These are phyloP conservation scores for Leptinotarsa rubiginosa DNA, from an alignment of 2,888 invertebrate genomes.

Conservation along the genomic window DNA sequence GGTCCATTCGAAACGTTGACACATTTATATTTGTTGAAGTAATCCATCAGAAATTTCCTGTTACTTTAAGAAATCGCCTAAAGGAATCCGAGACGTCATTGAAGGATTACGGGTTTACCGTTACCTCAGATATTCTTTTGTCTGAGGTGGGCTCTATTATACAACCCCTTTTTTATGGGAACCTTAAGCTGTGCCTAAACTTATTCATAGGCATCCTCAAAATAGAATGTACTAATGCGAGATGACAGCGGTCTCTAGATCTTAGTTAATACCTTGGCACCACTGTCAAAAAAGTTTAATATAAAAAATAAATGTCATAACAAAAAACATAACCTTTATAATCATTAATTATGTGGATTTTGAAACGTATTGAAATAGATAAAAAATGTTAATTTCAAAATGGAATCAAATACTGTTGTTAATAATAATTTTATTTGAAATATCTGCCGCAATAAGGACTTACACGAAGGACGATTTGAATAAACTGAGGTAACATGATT, in stretches of 20 bases:
- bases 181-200: too few relatives aligned
- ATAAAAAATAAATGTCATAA: not conserved
- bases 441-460: conserved; percentile 53
- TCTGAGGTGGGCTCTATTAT: too few relatives aligned
- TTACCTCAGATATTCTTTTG: too few relatives aligned
- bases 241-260: too few relatives aligned
- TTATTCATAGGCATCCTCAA: too few relatives aligned
- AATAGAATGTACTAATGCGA: too few relatives aligned
- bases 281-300: not conserved
- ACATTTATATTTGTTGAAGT: not conserved
- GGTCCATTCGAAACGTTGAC: not conserved
- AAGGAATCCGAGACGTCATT: not conserved
- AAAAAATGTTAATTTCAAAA: not conserved
- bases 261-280: too few relatives aligned
- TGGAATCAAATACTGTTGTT: not conserved
- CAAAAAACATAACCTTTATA: conserved; percentile 1
- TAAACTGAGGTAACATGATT: conserved; percentile 67
- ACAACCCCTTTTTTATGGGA: too few relatives aligned
- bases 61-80: not conserved
- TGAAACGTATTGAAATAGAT: not conserved
- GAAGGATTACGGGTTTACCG: too few relatives aligned
- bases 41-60: not conserved
- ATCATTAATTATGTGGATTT: not conserved
- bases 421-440: conserved; percentile 20
- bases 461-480: conserved; percentile 72